Conservation (phyloP, 2,797 vertebrate genomes). For the Helarctos malayanus region DNA sequence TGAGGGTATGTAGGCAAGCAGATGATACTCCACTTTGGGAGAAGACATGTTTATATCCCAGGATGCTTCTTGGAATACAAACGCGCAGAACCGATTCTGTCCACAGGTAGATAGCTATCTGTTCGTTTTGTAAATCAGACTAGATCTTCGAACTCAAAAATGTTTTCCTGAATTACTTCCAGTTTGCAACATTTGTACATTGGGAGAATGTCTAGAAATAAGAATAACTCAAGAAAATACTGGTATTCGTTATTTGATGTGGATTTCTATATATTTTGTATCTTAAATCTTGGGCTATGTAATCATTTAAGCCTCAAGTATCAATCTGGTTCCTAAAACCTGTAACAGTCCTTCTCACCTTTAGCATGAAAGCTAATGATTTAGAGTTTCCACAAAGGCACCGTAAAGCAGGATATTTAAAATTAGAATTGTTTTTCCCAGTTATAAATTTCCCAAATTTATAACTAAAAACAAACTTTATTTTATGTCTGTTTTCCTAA, state of each 20-base stretch:
- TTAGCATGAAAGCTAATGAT: background rate
- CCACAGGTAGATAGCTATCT: background rate
- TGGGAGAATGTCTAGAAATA: background rate
- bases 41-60: background rate
- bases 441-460: too few relatives aligned
- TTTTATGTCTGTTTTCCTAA: background rate
- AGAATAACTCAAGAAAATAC: conserved; percentile 11
- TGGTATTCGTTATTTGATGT: background rate
- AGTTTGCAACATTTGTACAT: background rate
- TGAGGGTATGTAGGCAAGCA: background rate
- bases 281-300: background rate
- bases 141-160: background rate
- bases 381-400: background rate
- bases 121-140: background rate
- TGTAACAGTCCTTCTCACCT: background rate
- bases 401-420: background rate
- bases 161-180: background rate
- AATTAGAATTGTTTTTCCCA: background rate
- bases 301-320: conserved; percentile 13
- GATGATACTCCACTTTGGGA: background rate
- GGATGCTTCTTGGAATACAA: background rate
- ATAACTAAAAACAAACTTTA: background rate
- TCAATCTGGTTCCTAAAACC: background rate
- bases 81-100: background rate
- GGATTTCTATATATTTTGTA: background rate